Conservation (phyloP, 92 coral and sea anemone genomes). For the Hydrozoanthus gracilis region DNA sequence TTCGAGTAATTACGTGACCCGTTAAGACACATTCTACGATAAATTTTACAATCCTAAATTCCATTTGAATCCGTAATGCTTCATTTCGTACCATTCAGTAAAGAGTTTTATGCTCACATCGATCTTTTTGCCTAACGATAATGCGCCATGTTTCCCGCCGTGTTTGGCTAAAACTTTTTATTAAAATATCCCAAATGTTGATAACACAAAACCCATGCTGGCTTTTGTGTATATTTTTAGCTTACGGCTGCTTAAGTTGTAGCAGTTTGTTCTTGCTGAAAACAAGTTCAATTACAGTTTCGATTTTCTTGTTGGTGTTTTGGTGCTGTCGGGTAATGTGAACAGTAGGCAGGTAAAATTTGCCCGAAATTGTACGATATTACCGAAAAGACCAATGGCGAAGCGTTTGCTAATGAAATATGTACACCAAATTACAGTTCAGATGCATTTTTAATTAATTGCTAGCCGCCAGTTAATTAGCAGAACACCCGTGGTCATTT, state of each 20-base stretch:
- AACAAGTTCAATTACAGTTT: neutral
- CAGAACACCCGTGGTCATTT: conserved; percentile 62
- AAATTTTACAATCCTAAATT: conserved; percentile 14
- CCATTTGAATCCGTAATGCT: conserved; percentile 15
- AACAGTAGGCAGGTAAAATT: conserved; percentile 28
- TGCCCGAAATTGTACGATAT: conserved; percentile 17
- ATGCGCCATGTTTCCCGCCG: conserved; percentile 28
- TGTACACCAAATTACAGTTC: conserved; percentile 70
- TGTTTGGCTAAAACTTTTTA: conserved; percentile 37
- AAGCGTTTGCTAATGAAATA: conserved; percentile 52
- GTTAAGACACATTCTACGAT: neutral
- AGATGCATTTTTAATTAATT: conserved; percentile 73
- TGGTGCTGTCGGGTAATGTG: neutral
- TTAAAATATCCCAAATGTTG: conserved; percentile 38
- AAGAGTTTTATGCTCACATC: conserved; percentile 16
- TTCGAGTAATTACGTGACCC: conserved; percentile 13
- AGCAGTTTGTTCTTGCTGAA: neutral
- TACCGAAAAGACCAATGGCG: conserved; percentile 37
- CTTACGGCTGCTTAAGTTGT: neutral
- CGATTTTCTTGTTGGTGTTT: neutral
- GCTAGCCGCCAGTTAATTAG: conserved; percentile 68
- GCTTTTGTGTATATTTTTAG: neutral
- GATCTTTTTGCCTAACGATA: conserved; percentile 13
- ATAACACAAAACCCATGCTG: conserved; percentile 42
- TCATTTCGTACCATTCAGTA: conserved; percentile 15